A percentile compares a stretch with the other conserved stretches of the same genome.
Conservation (phyloP, 2,888 invertebrate species). For the Acanthosepion pharaonis region DNA sequence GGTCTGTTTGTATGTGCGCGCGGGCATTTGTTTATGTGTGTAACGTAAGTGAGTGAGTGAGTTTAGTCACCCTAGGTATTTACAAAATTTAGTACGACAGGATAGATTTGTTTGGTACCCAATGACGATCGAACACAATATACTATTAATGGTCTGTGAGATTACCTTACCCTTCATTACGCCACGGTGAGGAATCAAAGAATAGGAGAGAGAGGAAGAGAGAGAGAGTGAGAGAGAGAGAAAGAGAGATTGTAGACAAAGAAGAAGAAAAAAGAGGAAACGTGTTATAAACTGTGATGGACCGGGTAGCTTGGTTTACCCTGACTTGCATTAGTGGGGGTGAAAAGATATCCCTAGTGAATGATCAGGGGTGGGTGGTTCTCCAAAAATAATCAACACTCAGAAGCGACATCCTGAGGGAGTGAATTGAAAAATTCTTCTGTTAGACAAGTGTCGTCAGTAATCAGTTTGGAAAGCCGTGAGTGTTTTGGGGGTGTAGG, state of each 20-base stretch:
- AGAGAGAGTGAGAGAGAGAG: background rate
- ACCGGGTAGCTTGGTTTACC: background rate
- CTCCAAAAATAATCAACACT: background rate
- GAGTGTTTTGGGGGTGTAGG: background rate
- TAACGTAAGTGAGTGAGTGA: no score
- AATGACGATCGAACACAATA: no score
- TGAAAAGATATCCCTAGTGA: background rate
- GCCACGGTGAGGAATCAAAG: background rate
- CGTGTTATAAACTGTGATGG: background rate
- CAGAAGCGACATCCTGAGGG: background rate
- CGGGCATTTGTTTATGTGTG: no score
- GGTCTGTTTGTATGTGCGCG: no score
- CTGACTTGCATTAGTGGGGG: background rate
- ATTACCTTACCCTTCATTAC: no score
- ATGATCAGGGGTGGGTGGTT: background rate
- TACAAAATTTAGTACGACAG: no score
- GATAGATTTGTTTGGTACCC: background rate
- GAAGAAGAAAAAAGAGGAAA: background rate
- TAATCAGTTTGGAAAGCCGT: background rate
- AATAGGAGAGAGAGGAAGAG: background rate
- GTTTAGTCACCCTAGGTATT: no score
- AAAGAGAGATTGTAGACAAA: background rate
- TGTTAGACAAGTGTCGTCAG: constrained; percentile 21
- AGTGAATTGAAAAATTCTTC: background rate
- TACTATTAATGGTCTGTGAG: no score